These are phyloP conservation scores for Callosobruchus maculatus DNA, from an alignment of 2,888 invertebrate species.

Conservation along the genomic window DNA sequence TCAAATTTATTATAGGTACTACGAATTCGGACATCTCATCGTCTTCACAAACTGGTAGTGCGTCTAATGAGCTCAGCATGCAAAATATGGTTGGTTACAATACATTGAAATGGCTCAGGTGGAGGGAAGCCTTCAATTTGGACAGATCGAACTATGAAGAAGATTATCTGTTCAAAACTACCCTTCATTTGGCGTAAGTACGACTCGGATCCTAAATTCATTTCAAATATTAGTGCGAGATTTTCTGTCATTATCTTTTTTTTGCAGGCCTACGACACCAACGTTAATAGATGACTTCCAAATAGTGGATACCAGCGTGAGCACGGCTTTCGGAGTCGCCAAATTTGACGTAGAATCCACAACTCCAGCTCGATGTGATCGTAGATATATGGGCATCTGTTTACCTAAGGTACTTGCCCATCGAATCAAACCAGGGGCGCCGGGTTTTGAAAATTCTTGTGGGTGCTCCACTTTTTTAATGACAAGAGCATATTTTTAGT, in stretches of 20 bases:
- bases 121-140: constrained; percentile 26
- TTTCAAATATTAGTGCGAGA: background rate
- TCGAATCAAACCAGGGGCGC: no score
- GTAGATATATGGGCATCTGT: constrained; percentile 70
- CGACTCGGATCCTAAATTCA: background rate
- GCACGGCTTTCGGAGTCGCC: constrained; percentile 40
- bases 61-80: constrained; percentile 59
- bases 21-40: constrained; percentile 54
- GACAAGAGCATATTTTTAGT: no score
- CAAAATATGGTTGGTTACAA: constrained; percentile 76
- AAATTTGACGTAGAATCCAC: constrained; percentile 35
- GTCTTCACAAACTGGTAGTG: constrained; percentile 52
- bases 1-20: constrained; percentile 41
- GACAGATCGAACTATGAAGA: constrained; percentile 23
- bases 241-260: no score
- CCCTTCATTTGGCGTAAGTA: background rate
- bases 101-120: constrained; percentile 64
- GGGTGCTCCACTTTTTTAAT: no score
- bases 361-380: constrained; percentile 27
- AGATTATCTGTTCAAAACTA: constrained; percentile 23
- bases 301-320: constrained; percentile 30
- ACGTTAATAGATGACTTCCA: constrained; percentile 23
- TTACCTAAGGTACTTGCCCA: constrained; percentile 53
- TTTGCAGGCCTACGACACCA: constrained; percentile 22
- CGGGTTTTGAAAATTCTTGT: no score